Percentiles rank a stretch among this genome's conserved stretches.
These are phyloP conservation scores for Drosophila meridiana DNA, from an alignment of 2,888 invertebrate species.

Conservation along the genomic window DNA sequence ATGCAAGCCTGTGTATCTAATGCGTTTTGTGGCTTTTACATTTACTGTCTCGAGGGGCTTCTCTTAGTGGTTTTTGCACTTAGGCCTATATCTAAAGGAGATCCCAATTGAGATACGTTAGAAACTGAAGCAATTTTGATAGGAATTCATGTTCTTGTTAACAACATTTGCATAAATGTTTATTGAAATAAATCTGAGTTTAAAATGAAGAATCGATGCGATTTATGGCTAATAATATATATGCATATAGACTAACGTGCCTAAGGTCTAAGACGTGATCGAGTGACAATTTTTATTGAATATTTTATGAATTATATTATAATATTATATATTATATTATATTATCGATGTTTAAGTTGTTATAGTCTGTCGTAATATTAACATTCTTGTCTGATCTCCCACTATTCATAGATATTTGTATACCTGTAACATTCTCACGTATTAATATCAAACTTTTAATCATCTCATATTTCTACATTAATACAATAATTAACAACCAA, in stretches of 20 bases:
- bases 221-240: neutral
- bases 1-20: constrained; percentile 1
- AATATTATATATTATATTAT: too few relatives aligned
- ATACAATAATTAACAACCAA: neutral
- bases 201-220: neutral
- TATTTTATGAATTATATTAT: neutral
- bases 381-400: neutral
- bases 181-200: neutral
- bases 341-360: too few relatives aligned
- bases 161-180: neutral
- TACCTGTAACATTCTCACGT: neutral
- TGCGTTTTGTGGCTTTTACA: constrained; percentile 39
- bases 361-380: too few relatives aligned
- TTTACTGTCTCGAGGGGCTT: constrained; percentile 18
- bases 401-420: neutral
- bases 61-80: constrained; percentile 44
- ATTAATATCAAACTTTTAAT: neutral
- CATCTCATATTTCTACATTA: neutral
- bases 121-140: constrained; percentile 3
- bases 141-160: constrained; percentile 5
- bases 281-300: neutral
- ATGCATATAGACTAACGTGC: neutral
- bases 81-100: constrained; percentile 16
- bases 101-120: neutral
- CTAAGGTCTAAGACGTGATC: neutral